Conservation (phyloP, 2,888 invertebrate species). For the Pardosa pseudoannulata region DNA sequence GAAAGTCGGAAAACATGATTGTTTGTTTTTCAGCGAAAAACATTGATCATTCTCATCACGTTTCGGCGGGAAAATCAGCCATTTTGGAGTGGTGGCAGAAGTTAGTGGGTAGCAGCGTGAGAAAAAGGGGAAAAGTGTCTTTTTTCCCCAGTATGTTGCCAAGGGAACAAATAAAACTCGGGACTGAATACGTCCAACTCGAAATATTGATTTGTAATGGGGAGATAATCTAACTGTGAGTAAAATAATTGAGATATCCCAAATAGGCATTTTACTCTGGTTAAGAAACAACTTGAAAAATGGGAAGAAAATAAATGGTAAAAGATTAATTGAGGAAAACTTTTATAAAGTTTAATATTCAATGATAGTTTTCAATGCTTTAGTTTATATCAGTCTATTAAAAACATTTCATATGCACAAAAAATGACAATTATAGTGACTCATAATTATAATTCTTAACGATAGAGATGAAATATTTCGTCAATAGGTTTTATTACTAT, state of each 20-base stretch:
- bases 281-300: no score
- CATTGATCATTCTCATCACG: slow-evolving; percentile 47
- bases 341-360: no score
- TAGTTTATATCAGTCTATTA: no score
- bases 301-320: no score
- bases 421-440: no score
- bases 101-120: slow-evolving; percentile 44
- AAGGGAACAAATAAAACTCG: slow-evolving; percentile 38
- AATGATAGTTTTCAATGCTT: no score
- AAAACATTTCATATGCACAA: no score
- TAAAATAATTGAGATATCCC: not conserved
- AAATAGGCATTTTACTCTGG: no score
- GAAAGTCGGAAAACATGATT: slow-evolving; percentile 28
- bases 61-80: slow-evolving; percentile 42
- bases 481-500: no score
- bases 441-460: no score
- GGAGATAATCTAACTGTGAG: not conserved
- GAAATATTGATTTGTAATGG: slow-evolving; percentile 2
- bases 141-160: slow-evolving; percentile 22
- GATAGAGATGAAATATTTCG: no score
- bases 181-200: not conserved
- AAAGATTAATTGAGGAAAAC: no score
- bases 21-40: slow-evolving; percentile 37
- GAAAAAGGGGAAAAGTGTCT: slow-evolving; percentile 40
- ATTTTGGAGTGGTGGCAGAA: slow-evolving; percentile 20